Percentiles rank a stretch among this genome's conserved stretches.
Conservation (phyloP, 2,113 vertebrate genomes). For the Arenaria interpres region DNA sequence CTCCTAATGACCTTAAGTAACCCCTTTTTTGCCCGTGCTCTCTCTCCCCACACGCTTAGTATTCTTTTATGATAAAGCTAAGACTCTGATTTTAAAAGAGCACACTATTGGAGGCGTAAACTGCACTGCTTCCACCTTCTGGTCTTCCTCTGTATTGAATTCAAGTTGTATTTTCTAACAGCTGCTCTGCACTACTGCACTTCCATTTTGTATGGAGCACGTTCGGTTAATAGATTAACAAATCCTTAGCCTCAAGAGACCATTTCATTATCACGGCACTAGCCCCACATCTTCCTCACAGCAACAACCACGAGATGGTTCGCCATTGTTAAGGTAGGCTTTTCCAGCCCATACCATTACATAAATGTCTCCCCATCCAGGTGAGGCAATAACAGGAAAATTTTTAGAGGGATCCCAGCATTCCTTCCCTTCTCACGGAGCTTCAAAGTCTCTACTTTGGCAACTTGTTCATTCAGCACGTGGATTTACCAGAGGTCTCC, state of each 20-base stretch:
- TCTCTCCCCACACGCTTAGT: fast-evolving
- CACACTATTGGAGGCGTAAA: neutral
- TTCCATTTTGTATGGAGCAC: fast-evolving
- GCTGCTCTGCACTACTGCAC: neutral
- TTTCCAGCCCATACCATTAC: fast-evolving
- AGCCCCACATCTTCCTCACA: neutral
- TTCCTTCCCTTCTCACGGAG: neutral
- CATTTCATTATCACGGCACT: neutral
- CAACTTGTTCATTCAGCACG: neutral
- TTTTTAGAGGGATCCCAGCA: neutral
- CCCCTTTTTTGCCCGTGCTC: fast-evolving
- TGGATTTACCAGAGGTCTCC: neutral
- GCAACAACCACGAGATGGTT: neutral
- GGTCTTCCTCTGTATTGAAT: neutral
- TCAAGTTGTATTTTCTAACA: neutral
- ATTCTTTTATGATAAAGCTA: neutral
- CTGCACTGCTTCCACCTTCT: constrained; percentile 58
- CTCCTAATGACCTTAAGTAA: neutral
- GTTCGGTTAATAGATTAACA: neutral
- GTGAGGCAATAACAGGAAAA: fast-evolving
- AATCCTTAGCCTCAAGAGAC: neutral
- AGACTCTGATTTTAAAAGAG: neutral
- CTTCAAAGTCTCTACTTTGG: neutral
- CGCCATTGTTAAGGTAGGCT: neutral
- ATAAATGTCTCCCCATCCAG: neutral